Conservation (phyloP, 2,888 invertebrate species). For the Phortica okadai region DNA sequence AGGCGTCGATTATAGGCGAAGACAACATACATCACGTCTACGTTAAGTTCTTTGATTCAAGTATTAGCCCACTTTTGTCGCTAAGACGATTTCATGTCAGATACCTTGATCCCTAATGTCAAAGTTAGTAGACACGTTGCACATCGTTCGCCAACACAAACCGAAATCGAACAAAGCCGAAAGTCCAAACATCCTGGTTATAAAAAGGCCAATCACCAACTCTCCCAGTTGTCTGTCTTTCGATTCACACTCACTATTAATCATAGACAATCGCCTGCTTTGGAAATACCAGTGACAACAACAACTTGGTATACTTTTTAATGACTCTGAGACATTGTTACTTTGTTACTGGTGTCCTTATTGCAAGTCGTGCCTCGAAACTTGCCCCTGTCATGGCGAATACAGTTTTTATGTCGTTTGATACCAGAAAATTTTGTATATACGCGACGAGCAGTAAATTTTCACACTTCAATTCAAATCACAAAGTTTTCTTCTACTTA, state of each 20-base stretch:
- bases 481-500: conserved; percentile 38
- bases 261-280: background rate
- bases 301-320: conserved; percentile 57
- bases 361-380: conserved; percentile 52
- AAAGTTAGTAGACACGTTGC: conserved; percentile 64
- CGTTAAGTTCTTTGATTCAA: no score
- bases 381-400: conserved; percentile 56
- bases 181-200: conserved; percentile 20
- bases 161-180: conserved; percentile 27
- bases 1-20: no score
- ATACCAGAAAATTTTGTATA: conserved; percentile 66
- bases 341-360: conserved; percentile 53
- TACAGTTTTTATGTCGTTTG: conserved; percentile 65
- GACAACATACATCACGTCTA: no score
- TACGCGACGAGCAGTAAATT: conserved; percentile 5
- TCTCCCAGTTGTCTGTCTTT: background rate
- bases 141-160: conserved; percentile 40
- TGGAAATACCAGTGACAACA: conserved; percentile 19
- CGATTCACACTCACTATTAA: background rate
- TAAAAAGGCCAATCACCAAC: conserved; percentile 36
- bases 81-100: conserved; percentile 34
- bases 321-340: conserved; percentile 67
- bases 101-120: conserved; percentile 68
- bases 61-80: background rate
- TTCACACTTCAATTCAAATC: conserved; percentile 30